Evolutionary conservation across 2,113 vertebrate species (phyloP), one percentile per base, ranked within the genome.

Genomic region (Columba janthina): DNA sequence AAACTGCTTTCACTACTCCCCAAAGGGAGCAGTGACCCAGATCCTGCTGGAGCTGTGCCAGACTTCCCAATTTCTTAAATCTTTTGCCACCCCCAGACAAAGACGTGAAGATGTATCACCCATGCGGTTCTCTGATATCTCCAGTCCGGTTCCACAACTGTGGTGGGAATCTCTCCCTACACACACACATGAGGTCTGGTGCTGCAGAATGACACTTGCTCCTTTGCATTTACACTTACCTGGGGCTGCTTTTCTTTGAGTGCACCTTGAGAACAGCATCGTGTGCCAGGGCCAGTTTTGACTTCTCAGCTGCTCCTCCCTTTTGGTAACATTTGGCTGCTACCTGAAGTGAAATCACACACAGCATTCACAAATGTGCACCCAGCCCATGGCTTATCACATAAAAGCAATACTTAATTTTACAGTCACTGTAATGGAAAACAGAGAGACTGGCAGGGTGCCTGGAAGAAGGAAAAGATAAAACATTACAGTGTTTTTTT

Each of bases 281-380:
- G 0, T 98, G 97, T n/a, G 98, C 97, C 90, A 98, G 91, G 4
- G 97, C 98, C 88, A 98, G 91, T 66, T 98, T 98, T 58, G 98
- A 98, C 80, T 98, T 98, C 71, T 98, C 98, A 60, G 83, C 50
- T 21, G 98, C 98, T 64, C 97, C 98, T 90, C 98, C 98, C 84
- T 98, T 98, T 66, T 98, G 98, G 93, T 98, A 98, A 96, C 98
- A 98, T 46, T 98, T 98, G 75, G 98, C 98, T 70, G 98, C 98
- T 87, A 98, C 98, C 98, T 98, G 93, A 67, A 94, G 97, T 40
- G 70, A 90, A 90, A 96, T 53, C 54, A 95, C 4, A 89, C 46
- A 95, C 48, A 91, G 54, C 25, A 29, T 69, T 95, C 80, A 95
- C 50, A 83, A 25, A 67, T 12, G 31, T 69, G 76, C 81, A 76